Evolutionary conservation across 1,140 invertebrate genomes (phyloP), one percentile per base, ranked within the genome.

Genomic region (Drosophila jambulina): DNA sequence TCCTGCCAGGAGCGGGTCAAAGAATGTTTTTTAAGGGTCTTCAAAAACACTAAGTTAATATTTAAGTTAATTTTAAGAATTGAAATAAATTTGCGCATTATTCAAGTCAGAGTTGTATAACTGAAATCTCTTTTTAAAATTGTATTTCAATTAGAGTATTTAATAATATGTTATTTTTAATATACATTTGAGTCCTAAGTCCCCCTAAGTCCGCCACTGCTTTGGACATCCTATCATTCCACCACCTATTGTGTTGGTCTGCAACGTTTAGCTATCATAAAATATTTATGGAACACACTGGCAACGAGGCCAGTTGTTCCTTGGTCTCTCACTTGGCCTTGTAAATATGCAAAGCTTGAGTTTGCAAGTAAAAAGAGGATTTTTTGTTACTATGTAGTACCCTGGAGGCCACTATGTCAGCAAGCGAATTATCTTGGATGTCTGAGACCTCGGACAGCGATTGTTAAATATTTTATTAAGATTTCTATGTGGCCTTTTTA

Each of bases 241-340:
- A 34, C 4, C 2, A n/a, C 21, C 43, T 23, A 40, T 74, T 69
- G 54, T 80, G 54, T 76, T 49, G 46, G 78, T 64, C 42, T 63
- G 58, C 42, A 60, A 45, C 59, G 69, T 63, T 80, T 60, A 75
- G 67, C 53, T 67, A 67, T 59, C 61, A 78, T 82, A 54, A 82
- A 82, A 82, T 77, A 82, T 82, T 82, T 82, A 77, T 62, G 71
- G 58, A 46, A 32, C 61, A 67, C 23, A 40, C 61, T 54, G 49
- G 27, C 40, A 75, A 58, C 38, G 40, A 57, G 65, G 58, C 38
- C 48, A 65, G 58, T 54, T 67, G 59, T 64, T 67, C 45, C 46
- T 58, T 29, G 46, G 25, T 45, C 38, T 29, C 29, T 15, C 32
- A 25, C 36, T 67, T 75, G 69, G 45, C 62, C 38, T 45, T 68